Percentiles rank a stretch among this genome's conserved stretches.
Conservation (phyloP, 2,888 invertebrate genomes). For the Uropetala carovei region DNA sequence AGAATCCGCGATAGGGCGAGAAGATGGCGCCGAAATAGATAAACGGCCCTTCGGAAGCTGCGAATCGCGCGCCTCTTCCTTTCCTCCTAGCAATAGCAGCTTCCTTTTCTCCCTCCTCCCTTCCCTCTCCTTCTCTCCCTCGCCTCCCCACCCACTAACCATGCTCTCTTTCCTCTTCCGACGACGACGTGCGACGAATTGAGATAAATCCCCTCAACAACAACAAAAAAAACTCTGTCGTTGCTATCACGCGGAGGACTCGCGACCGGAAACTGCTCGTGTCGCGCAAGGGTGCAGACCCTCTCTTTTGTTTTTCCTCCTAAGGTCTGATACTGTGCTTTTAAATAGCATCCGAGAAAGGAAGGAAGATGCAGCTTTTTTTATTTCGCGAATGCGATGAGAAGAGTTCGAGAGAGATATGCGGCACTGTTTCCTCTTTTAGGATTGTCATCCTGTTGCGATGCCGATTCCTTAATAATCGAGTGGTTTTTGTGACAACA, state of each 20-base stretch:
- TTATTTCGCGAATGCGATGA: not conserved
- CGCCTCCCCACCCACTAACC: too few relatives aligned
- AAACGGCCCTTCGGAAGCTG: constrained; percentile 1
- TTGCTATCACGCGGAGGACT: constrained; percentile 34
- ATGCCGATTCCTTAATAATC: too few relatives aligned
- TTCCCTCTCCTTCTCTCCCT: not conserved
- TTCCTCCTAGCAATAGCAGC: not conserved
- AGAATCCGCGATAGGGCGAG: too few relatives aligned
- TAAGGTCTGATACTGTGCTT: not conserved
- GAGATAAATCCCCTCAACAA: not conserved
- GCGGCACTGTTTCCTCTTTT: too few relatives aligned
- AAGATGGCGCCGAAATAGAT: not conserved
- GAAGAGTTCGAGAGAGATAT: not conserved
- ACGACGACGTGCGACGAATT: not conserved
- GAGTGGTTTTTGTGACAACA: too few relatives aligned
- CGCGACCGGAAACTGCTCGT: constrained; percentile 47
- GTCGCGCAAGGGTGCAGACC: constrained; percentile 25
- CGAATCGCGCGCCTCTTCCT: not conserved
- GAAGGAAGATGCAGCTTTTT: not conserved
- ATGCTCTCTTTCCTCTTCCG: not conserved
- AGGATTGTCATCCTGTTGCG: too few relatives aligned
- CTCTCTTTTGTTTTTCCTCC: constrained; percentile 3
- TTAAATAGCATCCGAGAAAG: not conserved
- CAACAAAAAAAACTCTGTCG: not conserved
- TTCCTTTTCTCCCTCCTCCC: not conserved